phyloP scores from a whole-genome alignment of 37 sponge, comb jelly and placozoan species.

The Chondrosia reniformis region DNA sequence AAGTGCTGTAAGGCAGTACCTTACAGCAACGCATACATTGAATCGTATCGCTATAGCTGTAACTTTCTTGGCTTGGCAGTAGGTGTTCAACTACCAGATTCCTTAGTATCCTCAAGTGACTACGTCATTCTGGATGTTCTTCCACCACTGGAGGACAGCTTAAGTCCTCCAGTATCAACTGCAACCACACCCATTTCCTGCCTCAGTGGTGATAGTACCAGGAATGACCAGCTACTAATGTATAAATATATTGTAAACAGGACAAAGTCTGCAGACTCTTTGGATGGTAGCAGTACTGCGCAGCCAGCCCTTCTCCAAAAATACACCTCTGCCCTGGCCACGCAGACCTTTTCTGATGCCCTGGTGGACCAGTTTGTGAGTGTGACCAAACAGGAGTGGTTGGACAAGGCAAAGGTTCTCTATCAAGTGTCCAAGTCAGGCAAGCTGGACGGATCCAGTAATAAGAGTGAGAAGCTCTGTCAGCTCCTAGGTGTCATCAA shows the following conservation, averaged over 20 bases:
- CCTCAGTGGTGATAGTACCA: background rate
- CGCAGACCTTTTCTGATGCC: constrained; percentile 30
- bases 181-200: background rate
- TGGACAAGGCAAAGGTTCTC: constrained; percentile 31
- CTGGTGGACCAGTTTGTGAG: constrained; percentile 33
- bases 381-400: constrained; percentile 70
- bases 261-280: background rate
- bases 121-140: constrained; percentile 75
- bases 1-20: constrained; percentile 53
- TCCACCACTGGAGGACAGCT: constrained; percentile 38
- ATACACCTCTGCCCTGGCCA: background rate
- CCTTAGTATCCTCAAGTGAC: constrained; percentile 45
- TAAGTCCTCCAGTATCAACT: background rate
- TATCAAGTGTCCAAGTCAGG: constrained; percentile 1
- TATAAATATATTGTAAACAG: constrained; percentile 6
- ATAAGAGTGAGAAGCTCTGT: background rate
- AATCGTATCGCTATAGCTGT: constrained; percentile 57
- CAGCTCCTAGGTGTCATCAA: constrained; percentile 35
- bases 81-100: constrained; percentile 51
- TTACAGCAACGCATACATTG: constrained; percentile 60
- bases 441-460: background rate
- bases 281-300: background rate
- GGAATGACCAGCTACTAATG: background rate
- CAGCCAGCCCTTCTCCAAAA: constrained; percentile 7
- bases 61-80: constrained; percentile 73